Base-by-base conservation (phyloP, 2,797 vertebrate genomes). In the Heteromormyrus szaboi region DNA sequence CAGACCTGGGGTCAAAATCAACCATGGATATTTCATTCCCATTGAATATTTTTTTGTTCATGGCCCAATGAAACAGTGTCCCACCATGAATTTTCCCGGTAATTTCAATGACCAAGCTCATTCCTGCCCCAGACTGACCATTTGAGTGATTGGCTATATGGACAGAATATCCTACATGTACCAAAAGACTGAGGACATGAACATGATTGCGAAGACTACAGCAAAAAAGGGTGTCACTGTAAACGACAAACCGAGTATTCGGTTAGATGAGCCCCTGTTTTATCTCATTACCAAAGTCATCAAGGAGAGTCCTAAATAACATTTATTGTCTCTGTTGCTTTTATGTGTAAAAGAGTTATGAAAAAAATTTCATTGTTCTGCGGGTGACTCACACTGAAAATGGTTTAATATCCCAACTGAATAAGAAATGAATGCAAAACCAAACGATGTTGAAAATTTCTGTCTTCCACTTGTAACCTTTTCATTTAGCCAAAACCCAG, bases 321-420 rank as follows among this genome's bases (percentile, higher is more conserved):
- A 56, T 17, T 7, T 86, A 29, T 41, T 90, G 51, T 88, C 91
- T 83, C 88, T 90, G 50, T 56, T 89, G 83, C 33, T 29, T 85
- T 90, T 88, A 56, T 88, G 86, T 90, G 72, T 89, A 22, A 90
- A 59, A 41, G 29, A 19, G 48, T 37, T 56, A 54, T 86, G 29
- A 51, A 85, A 29, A 46, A n/a, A 3, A 11, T 33, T 86, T 56
- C 7, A 8, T 56, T 86, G 19, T 86, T 51, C 53, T 86, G 85
- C 2, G n/a, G 14, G 22, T 17, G 25, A 54, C 33, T 54, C 4
- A 44, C 2, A 19, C 5, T 86, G 53, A 44, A 51, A 86, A 37
- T 56, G 85, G 29, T 41, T 9, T n/a, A 41, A 51, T 59, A 56
- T 56, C 53, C 50, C 33, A 86, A 7, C 33, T n/a, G 6, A 33